Percentiles rank a stretch among this genome's conserved stretches.
phyloP scores from a whole-genome alignment of 1,140 invertebrate species.

The Galendromus occidentalis region DNA sequence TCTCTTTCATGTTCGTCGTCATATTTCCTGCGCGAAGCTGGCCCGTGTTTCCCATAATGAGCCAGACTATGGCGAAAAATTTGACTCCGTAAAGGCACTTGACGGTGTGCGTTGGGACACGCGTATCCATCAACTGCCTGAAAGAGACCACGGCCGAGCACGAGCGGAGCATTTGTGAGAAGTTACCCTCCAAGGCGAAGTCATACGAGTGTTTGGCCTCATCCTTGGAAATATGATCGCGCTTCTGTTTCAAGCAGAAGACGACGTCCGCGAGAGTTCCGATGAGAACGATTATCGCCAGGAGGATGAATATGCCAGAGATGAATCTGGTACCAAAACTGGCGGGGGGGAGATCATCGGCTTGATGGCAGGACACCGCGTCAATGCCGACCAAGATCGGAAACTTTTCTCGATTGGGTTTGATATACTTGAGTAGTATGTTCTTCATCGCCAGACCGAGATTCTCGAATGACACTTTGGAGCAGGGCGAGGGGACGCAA shows the following conservation, averaged over 20 bases:
- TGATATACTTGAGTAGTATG: neutral
- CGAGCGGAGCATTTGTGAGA: neutral
- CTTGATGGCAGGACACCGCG: neutral
- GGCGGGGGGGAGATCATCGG: too few relatives aligned
- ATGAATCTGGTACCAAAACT: too few relatives aligned
- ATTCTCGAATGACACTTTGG: neutral
- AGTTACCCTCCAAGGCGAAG: neutral
- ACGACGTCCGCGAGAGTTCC: too few relatives aligned
- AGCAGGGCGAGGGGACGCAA: neutral
- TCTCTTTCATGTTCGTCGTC: neutral
- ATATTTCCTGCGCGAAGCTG: neutral
- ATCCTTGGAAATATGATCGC: too few relatives aligned
- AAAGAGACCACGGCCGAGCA: neutral
- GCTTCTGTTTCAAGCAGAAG: too few relatives aligned
- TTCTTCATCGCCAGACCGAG: neutral
- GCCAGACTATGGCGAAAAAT: neutral
- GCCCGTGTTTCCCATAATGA: constrained; percentile 3
- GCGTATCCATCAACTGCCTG: neutral
- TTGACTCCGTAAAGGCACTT: neutral
- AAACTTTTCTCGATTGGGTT: neutral
- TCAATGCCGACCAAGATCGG: neutral
- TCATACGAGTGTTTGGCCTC: too few relatives aligned
- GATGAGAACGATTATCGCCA: too few relatives aligned
- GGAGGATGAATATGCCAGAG: too few relatives aligned
- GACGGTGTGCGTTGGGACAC: neutral